Evolutionary conservation across 2,797 vertebrate species (phyloP), one percentile per base, ranked within the genome.

Genomic region (Poecilia wingei): DNA sequence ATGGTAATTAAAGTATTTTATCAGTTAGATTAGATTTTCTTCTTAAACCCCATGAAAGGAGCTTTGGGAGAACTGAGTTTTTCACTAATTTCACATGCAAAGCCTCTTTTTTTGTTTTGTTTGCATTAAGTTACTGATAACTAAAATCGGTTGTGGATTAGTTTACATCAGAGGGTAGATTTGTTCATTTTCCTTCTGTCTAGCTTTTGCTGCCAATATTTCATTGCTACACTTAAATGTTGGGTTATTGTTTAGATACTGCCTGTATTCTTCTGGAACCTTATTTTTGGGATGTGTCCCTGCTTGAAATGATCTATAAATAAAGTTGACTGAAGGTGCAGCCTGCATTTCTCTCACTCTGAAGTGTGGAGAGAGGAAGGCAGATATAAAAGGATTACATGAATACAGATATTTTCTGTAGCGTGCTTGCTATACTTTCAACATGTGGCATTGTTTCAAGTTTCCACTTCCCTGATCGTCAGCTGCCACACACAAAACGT

Each of bases 401-500:
- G 36, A 74, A 79, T 31, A 18, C 28, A 64, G 31, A 0, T 57
- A 0, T 55, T n/a, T 9, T 36, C 57, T 1, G n/a, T 39, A 72
- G 61, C 6, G 25, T 79, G 49, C 46, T 77, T 85, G 78, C 78
- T 79, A 64, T 79, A 41, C 79, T 87, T 77, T 79, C 75, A 87
- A 71, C 74, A 36, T 31, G 47, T 72, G 81, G 64, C 53, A 1
- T 80, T 82, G 80, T 88, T 86, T 88, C 82, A 85, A 33, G 33
- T 49, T 22, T 61, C 39, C 79, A 78, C 36, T 79, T 83, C 71
- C 46, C 74, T 82, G 61, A 87, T 87, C 88, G 75, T 90, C 86
- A 77, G 82, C 83, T 86, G 79, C 85, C 79, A 51, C 84, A 86
- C 86, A 88, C 90, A 86, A 93, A 45, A 92, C 91, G 87, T 92